Base-by-base conservation (phyloP, 2,888 invertebrate species). In the Phortica magna region DNA sequence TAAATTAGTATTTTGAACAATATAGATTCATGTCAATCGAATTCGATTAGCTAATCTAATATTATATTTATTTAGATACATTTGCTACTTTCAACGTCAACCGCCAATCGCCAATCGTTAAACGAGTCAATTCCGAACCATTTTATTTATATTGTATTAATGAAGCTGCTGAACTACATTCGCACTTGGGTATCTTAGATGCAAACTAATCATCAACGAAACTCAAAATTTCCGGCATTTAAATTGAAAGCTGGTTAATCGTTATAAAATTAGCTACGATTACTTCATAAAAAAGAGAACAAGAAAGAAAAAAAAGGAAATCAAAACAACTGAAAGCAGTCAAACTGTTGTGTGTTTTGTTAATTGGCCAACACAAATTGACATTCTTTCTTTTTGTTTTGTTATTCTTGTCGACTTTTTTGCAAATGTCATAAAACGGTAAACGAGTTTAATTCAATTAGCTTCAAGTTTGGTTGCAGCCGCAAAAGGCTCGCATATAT, bases 201-300 rank as follows among this genome's bases (percentile, higher is more conserved):
- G 10, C 7, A 22, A 61, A 61, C 17, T 22, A 19, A 48, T 22
- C 31, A 53, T 19, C 42, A 39, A 17, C 10, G 12, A 48, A 55
- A 55, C 22, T 55, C 14, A 55, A 68, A 73, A 76, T 84, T 86
- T 88, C 88, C 85, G 85, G 84, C 85, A 81, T 80, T 80, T 80
- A 80, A 83, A 83, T 83, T 73, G 79, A 79, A 78, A 78, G 77
- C 76, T 67, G 43, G 73, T 77, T 65, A 78, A 78, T 76, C 77
- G 65, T 43, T 79, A 80, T 79, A 19, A 83, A 81, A 78, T 77
- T 70, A 76, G 77, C 73, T 78, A 74, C 74, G 83, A 85, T 85
- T 83, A 87, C 83, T 86, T 85, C 82, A 85, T 84, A 80, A 57
- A 64, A 43, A 19, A 48, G 4, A 31, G 75, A 61, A 76, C 70